Evolutionary conservation across 1,140 invertebrate species (phyloP).

Genomic region (Scaptomyza hsui): DNA sequence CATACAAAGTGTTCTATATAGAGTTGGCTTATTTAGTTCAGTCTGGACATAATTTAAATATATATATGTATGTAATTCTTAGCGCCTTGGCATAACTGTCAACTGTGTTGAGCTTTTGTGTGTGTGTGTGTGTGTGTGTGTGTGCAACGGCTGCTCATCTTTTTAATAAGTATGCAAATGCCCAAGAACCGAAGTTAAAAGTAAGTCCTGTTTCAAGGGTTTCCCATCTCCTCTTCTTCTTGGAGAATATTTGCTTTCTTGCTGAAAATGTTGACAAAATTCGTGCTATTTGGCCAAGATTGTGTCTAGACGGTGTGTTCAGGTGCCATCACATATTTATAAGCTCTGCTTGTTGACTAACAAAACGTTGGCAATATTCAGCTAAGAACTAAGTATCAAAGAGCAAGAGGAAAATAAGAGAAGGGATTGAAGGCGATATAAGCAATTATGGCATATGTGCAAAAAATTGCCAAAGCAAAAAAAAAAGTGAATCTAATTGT

Average conservation of each 20-base stretch:
- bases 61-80: conserved; percentile 71
- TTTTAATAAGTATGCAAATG: conserved; percentile 80
- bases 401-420: neutral
- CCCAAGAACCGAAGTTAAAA: conserved; percentile 17
- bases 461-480: neutral
- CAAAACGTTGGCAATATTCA: conserved; percentile 1
- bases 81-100: conserved; percentile 44
- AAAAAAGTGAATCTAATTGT: neutral
- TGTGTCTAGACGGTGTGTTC: conserved; percentile 35
- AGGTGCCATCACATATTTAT: conserved; percentile 23
- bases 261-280: conserved; percentile 30
- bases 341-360: conserved; percentile 19
- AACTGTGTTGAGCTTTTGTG: conserved; percentile 4
- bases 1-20: conserved; percentile 19
- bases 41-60: conserved; percentile 65
- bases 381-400: neutral
- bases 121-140: too few species aligned
- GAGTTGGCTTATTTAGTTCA: conserved; percentile 59
- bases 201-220: conserved; percentile 4
- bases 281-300: conserved; percentile 21
- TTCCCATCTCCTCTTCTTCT: too few species aligned
- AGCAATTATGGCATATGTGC: conserved; percentile 20
- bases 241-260: conserved; percentile 37
- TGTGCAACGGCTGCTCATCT: conserved; percentile 43
- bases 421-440: neutral